Percentiles rank a stretch among this genome's conserved stretches.
These are phyloP conservation scores for Notodonta ziczac DNA, from an alignment of 2,888 invertebrate genomes.

Conservation along the genomic window DNA sequence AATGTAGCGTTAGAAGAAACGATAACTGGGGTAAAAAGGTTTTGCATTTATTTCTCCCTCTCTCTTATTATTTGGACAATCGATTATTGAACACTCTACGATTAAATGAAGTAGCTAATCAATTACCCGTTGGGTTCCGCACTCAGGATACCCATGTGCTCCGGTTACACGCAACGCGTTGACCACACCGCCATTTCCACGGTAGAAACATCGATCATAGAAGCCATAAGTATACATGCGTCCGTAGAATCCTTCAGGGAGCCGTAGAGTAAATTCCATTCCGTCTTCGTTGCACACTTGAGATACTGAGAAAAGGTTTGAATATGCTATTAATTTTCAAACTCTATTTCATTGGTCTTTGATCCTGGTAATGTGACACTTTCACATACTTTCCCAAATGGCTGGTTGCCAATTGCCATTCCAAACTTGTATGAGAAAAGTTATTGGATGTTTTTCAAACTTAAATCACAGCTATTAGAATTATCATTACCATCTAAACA, in stretches of 20 bases:
- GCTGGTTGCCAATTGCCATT: too few species aligned
- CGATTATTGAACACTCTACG: background rate
- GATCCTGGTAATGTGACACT: too few species aligned
- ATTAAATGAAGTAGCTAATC: conserved; percentile 37
- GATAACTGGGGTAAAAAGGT: background rate
- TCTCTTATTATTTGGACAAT: background rate
- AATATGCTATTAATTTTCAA: background rate
- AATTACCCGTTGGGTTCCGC: conserved; percentile 92
- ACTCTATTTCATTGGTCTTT: too few species aligned
- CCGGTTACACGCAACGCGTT: conserved; percentile 94
- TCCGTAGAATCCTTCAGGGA: conserved; percentile 95
- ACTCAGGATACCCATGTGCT: conserved; percentile 96
- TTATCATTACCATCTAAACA: conserved; percentile 91
- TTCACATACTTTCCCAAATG: too few species aligned
- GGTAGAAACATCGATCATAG: conserved; percentile 95
- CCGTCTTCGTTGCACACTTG: conserved; percentile 97
- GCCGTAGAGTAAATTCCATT: conserved; percentile 95
- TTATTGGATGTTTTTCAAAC: too few species aligned
- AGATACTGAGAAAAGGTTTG: conserved; percentile 86
- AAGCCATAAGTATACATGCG: conserved; percentile 96
- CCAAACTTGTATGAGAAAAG: too few species aligned
- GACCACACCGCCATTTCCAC: conserved; percentile 93
- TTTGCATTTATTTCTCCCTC: background rate
- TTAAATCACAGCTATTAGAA: background rate
- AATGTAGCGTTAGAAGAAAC: too few species aligned